These are phyloP conservation scores for human (Homo sapiens) DNA, from an alignment of 2,113 vertebrate genomes.

Conservation along the genomic window GRCh38 chr11:131664501-131665000, in stretches of 20 bases:
- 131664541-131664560: conserved; percentile 24
- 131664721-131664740: not conserved
- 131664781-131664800: not conserved
- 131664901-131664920: not conserved
- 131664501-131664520: conserved; percentile 71
- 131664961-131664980: rapidly evolving
- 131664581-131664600: not conserved
- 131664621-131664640: not conserved
- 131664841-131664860: not conserved
- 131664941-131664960: rapidly evolving
- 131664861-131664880: not conserved
- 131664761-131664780: not conserved
- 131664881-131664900: not conserved
- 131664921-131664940: rapidly evolving
- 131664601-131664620: not conserved
- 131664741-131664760: not conserved
- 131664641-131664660: conserved; percentile 16
- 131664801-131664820: not conserved
- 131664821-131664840: not conserved
- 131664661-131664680: not conserved
- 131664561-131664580: conserved; percentile 51
- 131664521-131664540: conserved; percentile 51
- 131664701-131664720: not conserved
- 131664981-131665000: rapidly evolving
- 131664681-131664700: not conserved